A percentile compares a stretch with the other conserved stretches of the same genome.
These are phyloP conservation scores for Gastrophysa polygoni DNA, from an alignment of 2,888 invertebrate genomes.

Conservation along the genomic window DNA sequence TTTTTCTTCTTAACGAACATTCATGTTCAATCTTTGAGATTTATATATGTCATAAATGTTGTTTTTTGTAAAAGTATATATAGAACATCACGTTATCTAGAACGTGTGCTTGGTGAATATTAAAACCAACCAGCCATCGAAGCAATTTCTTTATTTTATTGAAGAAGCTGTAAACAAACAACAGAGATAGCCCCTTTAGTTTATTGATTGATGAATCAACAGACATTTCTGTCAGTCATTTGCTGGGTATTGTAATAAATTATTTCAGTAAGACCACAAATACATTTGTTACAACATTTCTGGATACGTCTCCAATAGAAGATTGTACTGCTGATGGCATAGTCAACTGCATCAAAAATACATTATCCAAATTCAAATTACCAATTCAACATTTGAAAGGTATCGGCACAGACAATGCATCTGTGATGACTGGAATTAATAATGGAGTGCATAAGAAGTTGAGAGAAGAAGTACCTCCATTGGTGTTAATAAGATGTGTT, in stretches of 20 bases:
- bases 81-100: too few relatives aligned
- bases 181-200: conserved; percentile 33
- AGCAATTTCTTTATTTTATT: too few relatives aligned
- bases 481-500: conserved; percentile 39
- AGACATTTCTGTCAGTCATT: conserved; percentile 34
- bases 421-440: conserved; percentile 51
- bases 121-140: too few relatives aligned
- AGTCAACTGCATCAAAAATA: conserved; percentile 23
- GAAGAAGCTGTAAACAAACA: too few relatives aligned
- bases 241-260: conserved; percentile 33
- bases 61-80: too few relatives aligned
- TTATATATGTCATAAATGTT: too few relatives aligned
- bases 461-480: conserved; percentile 43
- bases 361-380: conserved; percentile 30
- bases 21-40: too few relatives aligned
- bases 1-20: too few relatives aligned
- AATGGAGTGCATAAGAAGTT: conserved; percentile 48
- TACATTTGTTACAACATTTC: conserved; percentile 38
- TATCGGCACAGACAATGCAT: conserved; percentile 52
- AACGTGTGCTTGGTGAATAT: too few relatives aligned
- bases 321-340: conserved; percentile 33
- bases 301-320: not conserved
- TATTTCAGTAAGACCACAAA: conserved; percentile 32
- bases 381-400: conserved; percentile 40
- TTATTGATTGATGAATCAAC: conserved; percentile 38